These are phyloP conservation scores for Potorous gilbertii DNA, from an alignment of 2,797 vertebrate genomes.

Conservation along the genomic window DNA sequence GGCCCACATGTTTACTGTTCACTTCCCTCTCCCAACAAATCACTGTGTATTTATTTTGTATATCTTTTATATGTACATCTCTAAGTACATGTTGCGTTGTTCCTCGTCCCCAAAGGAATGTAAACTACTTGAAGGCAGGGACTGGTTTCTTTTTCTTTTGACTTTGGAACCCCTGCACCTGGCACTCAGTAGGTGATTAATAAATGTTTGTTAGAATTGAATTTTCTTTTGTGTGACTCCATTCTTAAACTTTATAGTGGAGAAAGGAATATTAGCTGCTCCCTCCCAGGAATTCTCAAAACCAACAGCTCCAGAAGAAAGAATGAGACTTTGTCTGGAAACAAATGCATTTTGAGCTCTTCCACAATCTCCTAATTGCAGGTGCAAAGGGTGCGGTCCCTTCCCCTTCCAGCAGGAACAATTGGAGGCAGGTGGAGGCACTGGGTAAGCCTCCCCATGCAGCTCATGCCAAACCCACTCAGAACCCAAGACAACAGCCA, in stretches of 20 bases:
- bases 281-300: slow-evolving; percentile 48
- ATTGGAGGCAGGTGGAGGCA: not conserved
- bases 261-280: not conserved
- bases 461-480: slow-evolving; percentile 36
- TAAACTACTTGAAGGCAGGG: not conserved
- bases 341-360: not conserved
- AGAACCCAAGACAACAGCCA: not conserved
- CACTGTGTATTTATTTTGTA: not conserved
- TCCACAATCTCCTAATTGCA: not conserved
- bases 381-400: slow-evolving; percentile 5
- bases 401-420: not conserved
- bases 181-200: not conserved
- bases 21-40: not conserved
- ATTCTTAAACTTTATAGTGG: slow-evolving; percentile 20
- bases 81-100: not conserved
- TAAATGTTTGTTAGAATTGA: not conserved
- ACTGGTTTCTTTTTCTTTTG: not conserved
- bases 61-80: not conserved
- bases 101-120: not conserved
- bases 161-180: not conserved
- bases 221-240: slow-evolving; percentile 17
- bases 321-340: slow-evolving; percentile 48
- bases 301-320: slow-evolving; percentile 29
- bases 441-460: slow-evolving; percentile 23
- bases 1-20: not conserved